Conservation (phyloP, 2,888 invertebrate genomes). For the Acanthosepion lycidas region DNA sequence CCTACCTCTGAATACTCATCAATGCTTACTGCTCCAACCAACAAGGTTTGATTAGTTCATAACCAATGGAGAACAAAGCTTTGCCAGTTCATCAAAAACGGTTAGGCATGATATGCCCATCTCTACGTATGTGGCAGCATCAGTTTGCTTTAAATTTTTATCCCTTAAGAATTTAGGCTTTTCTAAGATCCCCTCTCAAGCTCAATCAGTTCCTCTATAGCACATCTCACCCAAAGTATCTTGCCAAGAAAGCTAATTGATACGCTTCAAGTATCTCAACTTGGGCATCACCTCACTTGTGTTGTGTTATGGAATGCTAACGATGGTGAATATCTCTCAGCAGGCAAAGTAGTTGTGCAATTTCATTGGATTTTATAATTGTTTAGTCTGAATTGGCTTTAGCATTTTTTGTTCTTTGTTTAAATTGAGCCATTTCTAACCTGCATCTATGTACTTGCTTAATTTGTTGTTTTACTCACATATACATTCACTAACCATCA, state of each 20-base stretch:
- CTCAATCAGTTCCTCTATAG: not conserved
- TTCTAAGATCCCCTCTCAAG: no score
- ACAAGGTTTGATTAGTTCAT: not conserved
- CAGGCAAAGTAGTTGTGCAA: not conserved
- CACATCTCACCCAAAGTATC: not conserved
- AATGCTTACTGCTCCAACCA: conserved; percentile 33
- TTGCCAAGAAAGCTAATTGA: not conserved
- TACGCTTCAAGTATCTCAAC: not conserved
- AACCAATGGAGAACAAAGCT: no score
- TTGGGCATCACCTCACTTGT: not conserved
- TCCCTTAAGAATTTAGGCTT: no score
- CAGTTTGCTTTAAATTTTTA: no score
- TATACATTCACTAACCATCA: not conserved
- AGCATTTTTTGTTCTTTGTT: not conserved
- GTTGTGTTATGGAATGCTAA: not conserved
- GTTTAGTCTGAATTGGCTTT: not conserved
- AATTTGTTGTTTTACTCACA: not conserved
- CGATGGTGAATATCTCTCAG: not conserved
- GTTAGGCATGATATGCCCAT: not conserved
- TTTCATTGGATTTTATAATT: not conserved
- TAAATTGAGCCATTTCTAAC: not conserved
- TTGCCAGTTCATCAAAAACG: not conserved
- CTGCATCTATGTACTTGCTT: not conserved
- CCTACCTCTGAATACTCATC: not conserved
- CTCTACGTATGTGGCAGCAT: no score